Percentiles rank a stretch among this genome's conserved stretches.
Evolutionary conservation across 2,888 invertebrate species (phyloP).

Genomic region (Orthosia gothica): DNA sequence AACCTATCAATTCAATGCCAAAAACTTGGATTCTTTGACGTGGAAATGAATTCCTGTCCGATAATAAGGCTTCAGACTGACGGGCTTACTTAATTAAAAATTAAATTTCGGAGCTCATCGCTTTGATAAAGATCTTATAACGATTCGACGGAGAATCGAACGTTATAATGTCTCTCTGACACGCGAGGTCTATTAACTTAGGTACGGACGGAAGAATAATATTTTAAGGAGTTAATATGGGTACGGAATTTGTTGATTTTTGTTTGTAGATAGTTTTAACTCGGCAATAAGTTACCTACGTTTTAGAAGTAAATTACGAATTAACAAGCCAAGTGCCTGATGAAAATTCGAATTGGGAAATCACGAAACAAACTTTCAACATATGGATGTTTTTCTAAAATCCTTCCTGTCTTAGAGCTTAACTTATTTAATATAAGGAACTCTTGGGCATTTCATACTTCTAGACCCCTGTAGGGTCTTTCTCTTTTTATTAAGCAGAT

Average conservation of each 20-base stretch:
- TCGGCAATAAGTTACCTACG: neutral
- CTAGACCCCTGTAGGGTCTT: too few relatives aligned
- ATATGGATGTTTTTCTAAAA: too few relatives aligned
- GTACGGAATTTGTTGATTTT: neutral
- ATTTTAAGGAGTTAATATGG: constrained; percentile 18
- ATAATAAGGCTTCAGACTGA: constrained; percentile 53
- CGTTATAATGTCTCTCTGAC: constrained; percentile 52
- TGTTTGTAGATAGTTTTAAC: neutral
- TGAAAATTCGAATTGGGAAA: too few relatives aligned
- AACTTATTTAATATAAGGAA: too few relatives aligned
- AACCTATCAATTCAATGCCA: constrained; percentile 50
- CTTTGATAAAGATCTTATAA: constrained; percentile 65
- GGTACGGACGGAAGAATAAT: constrained; percentile 5
- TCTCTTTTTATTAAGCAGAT: too few relatives aligned
- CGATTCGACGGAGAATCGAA: constrained; percentile 57
- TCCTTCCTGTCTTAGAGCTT: too few relatives aligned
- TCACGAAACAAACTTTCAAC: too few relatives aligned
- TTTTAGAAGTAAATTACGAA: neutral
- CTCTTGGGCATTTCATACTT: too few relatives aligned
- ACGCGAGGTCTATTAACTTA: constrained; percentile 60
- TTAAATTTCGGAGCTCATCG: constrained; percentile 60
- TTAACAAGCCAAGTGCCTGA: too few relatives aligned
- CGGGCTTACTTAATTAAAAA: constrained; percentile 65
- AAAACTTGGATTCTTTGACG: constrained; percentile 42
- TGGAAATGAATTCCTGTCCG: constrained; percentile 51